Percentiles rank a stretch among this genome's conserved stretches.
These are phyloP conservation scores for Hirudo medicinalis DNA, from an alignment of 1,140 invertebrate species.

Conservation along the genomic window DNA sequence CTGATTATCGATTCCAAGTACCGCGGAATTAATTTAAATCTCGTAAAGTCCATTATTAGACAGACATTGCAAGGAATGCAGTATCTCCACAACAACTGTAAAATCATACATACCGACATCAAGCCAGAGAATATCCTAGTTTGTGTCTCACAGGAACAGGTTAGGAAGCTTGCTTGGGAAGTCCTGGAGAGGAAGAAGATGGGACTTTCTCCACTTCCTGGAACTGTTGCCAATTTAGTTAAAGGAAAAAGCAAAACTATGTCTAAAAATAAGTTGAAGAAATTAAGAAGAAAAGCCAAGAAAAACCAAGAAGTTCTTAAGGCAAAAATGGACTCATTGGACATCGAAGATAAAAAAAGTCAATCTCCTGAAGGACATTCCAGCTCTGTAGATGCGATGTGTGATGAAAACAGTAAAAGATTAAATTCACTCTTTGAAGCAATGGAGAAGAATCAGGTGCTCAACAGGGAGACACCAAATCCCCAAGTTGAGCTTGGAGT, in stretches of 20 bases:
- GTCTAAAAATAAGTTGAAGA: conserved; percentile 96
- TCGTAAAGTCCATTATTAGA: conserved; percentile 85
- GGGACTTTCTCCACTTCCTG: conserved; percentile 73
- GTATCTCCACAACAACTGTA: conserved; percentile 90
- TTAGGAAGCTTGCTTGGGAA: conserved; percentile 75
- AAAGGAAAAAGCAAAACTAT: conserved; percentile 69
- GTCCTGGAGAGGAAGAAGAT: conserved; percentile 49
- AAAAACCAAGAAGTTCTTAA: conserved; percentile 78
- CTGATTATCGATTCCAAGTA: conserved; percentile 95
- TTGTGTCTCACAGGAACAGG: conserved; percentile 72
- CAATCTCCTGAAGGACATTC: no score
- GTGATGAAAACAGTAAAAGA: no score
- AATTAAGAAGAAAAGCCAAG: conserved; percentile 91
- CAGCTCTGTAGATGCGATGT: no score
- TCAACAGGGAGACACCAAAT: no score
- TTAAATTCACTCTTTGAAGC: no score
- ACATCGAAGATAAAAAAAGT: no score
- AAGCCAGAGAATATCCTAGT: conserved; percentile 97
- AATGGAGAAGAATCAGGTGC: no score
- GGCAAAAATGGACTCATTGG: conserved; percentile 9
- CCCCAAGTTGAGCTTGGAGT: no score
- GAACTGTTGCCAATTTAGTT: conserved; percentile 44
- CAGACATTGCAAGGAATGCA: conserved; percentile 86
- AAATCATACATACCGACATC: conserved; percentile 97
- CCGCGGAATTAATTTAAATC: conserved; percentile 81